Evolutionary conservation across 2,113 vertebrate genomes (phyloP).

Genomic region (Anolis carolinensis): DNA sequence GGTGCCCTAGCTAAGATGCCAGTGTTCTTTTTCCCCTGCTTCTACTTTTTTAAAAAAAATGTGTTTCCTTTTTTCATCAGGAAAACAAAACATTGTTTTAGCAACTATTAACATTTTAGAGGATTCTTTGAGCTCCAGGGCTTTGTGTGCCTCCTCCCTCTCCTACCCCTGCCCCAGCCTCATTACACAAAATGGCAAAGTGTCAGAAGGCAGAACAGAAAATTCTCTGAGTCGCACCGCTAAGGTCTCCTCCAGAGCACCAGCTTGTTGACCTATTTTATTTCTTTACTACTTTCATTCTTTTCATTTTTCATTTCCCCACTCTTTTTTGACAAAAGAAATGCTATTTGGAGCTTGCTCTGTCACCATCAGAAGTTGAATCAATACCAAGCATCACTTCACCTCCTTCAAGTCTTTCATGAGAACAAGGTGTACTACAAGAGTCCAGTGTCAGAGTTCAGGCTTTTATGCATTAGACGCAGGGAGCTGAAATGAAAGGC

Average conservation of each 20-base stretch:
- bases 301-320: no score
- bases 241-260: background rate
- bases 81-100: background rate
- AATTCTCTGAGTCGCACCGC: background rate
- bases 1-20: background rate
- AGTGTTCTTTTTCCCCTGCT: background rate
- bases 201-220: background rate
- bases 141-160: background rate
- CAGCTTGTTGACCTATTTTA: slow-evolving; percentile 34
- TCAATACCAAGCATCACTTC: slow-evolving; percentile 19
- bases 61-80: background rate
- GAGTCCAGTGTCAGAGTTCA: slow-evolving; percentile 21
- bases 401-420: slow-evolving; percentile 29
- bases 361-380: slow-evolving; percentile 19
- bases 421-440: slow-evolving; percentile 33
- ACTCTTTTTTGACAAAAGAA: background rate
- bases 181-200: background rate
- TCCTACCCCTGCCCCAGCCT: background rate
- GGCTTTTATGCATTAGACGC: slow-evolving; percentile 13
- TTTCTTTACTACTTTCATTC: background rate
- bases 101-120: background rate
- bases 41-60: background rate
- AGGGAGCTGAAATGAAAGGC: background rate
- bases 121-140: background rate
- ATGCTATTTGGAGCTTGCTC: slow-evolving; percentile 30